These are phyloP conservation scores for Baccha elongata DNA, from an alignment of 2,888 invertebrate species.

Conservation along the genomic window DNA sequence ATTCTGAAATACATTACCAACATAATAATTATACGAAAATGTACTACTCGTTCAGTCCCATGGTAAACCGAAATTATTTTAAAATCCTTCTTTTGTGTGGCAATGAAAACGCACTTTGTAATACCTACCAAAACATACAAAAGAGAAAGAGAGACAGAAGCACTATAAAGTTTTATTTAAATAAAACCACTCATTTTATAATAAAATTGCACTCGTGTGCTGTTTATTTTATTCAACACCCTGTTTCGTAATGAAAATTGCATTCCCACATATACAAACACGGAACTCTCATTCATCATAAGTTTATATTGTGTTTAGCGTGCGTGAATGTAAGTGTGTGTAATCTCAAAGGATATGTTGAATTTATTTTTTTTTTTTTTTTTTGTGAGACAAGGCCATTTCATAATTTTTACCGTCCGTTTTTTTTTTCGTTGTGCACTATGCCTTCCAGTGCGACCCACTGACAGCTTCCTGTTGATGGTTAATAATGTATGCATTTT, in stretches of 20 bases:
- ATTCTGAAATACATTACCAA: background rate
- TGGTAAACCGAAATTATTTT: slow-evolving; percentile 52
- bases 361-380: slow-evolving; percentile 17
- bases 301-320: slow-evolving; percentile 7
- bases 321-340: background rate
- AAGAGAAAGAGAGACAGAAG: slow-evolving; percentile 1
- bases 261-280: slow-evolving; percentile 2
- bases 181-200: slow-evolving; percentile 64
- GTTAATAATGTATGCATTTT: slow-evolving; percentile 59
- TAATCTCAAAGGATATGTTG: slow-evolving; percentile 63
- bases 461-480: slow-evolving; percentile 38
- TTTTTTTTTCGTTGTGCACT: background rate
- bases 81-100: slow-evolving; percentile 39
- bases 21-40: background rate
- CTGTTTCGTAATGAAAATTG: slow-evolving; percentile 64
- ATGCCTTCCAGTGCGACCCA: background rate
- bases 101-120: slow-evolving; percentile 20
- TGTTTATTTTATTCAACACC: slow-evolving; percentile 69
- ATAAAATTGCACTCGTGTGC: slow-evolving; percentile 63
- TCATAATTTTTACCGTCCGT: slow-evolving; percentile 41
- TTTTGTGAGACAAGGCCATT: slow-evolving; percentile 58
- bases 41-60: slow-evolving; percentile 30
- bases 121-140: slow-evolving; percentile 2
- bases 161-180: slow-evolving; percentile 58
- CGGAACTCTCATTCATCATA: background rate